Base-by-base conservation (phyloP, 2,113 vertebrate genomes). In the Pterocles burchelli region DNA sequence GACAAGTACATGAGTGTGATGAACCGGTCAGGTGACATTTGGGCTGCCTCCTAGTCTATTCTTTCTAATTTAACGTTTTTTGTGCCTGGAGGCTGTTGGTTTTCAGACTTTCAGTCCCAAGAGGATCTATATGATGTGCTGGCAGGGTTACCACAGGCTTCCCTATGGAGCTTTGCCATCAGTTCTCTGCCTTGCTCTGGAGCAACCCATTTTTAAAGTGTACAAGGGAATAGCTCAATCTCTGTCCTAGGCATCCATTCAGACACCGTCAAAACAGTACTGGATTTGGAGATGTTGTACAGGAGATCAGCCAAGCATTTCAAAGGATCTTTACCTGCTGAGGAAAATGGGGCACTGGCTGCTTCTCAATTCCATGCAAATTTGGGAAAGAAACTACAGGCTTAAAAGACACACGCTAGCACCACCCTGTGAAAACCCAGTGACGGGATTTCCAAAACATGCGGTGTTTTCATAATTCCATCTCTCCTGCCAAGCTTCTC, bases 391-490 rank as follows among this genome's bases (percentile, higher is more conserved):
- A 70, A 94, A 55, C 45, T 33, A 13, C 20, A 62, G 36, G 13
- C 41, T 70, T 90, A 62, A 77, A 85, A 90, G 89, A 29, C 48
- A 49, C n/a, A 33, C 29, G 17, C 45, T 7, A 66, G 58, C 93
- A 92, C 80, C 65, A 65, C 89, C 82, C 72, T 33, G 14, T 51
- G 84, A 96, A 92, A 94, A 55, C 70, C n/a, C 36, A 48, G 36
- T 72, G 87, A 90, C 10, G 11, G 67, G 67, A 86, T 81, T 83
- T 62, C 82, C 77, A 95, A 96, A 95, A 75, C 71, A 93, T 18
- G 33, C 63, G 68, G 48, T 7, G 8, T 94, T 96, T 96, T 92
- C 90, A 68, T 72, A 93, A 96, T 85, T 36, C 68, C 45, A 55
- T 45, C 17, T 45, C 71, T 89, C 67, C 63, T 72, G 33, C 77